Conservation (phyloP, 2,113 vertebrate species). For the Neotragus pygmaeus region DNA sequence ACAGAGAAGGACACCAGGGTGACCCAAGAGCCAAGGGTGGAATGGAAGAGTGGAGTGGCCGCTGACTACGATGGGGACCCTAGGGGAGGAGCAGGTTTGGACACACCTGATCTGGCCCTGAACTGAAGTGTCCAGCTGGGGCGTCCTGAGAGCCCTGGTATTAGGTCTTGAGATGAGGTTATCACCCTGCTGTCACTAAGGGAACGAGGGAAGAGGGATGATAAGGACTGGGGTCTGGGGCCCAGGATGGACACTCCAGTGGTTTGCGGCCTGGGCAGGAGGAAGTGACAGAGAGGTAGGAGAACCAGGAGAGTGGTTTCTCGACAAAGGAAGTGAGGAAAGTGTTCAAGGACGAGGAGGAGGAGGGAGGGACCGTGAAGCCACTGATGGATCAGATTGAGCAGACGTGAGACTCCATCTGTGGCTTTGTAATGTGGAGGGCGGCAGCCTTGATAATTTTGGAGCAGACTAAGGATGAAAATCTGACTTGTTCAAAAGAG, state of each 20-base stretch:
- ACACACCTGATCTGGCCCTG: too few relatives aligned
- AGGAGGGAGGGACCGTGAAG: not conserved
- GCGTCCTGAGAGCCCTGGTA: not conserved
- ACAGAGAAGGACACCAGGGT: rapidly evolving
- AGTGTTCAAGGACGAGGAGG: rapidly evolving
- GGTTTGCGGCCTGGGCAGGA: not conserved
- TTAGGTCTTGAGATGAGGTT: not conserved
- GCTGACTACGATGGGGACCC: not conserved
- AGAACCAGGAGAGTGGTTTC: not conserved
- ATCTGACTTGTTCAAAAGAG: not conserved
- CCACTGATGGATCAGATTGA: rapidly evolving
- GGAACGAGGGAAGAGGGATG: not conserved
- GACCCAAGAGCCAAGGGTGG: not conserved
- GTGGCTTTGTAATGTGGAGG: not conserved
- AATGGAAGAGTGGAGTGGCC: not conserved
- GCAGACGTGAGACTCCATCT: not conserved
- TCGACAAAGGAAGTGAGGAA: not conserved
- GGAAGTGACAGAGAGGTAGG: not conserved
- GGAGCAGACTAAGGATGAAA: not conserved
- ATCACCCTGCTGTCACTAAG: not conserved
- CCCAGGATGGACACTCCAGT: not conserved
- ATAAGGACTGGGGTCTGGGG: not conserved
- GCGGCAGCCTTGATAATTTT: not conserved
- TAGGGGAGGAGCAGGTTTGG: not conserved
- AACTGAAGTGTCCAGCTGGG: not conserved